A percentile compares a stretch with the other conserved stretches of the same genome.
phyloP scores from a whole-genome alignment of 2,797 vertebrate species.

The Oophaga sylvatica region DNA sequence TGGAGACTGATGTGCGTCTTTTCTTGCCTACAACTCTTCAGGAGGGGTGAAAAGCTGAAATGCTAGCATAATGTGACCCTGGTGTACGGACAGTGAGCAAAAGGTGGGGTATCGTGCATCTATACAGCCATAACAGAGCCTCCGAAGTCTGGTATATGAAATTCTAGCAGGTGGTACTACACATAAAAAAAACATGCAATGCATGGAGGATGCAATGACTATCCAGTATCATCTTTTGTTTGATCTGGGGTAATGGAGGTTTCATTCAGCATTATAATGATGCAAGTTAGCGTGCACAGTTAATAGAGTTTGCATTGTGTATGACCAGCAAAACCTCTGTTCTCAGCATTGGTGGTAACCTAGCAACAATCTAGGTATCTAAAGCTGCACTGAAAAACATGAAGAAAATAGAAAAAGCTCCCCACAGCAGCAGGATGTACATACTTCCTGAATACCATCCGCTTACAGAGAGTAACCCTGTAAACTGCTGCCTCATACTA shows the following conservation, averaged over 20 bases:
- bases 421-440: slow-evolving; percentile 79
- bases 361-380: slow-evolving; percentile 48
- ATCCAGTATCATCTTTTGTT: not conserved
- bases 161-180: not conserved
- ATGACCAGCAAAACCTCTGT: not conserved
- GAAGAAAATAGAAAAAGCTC: slow-evolving; percentile 55
- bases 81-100: too few species aligned
- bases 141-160: not conserved
- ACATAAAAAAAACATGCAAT: not conserved
- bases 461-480: slow-evolving; percentile 61
- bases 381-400: slow-evolving; percentile 42
- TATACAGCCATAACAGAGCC: too few species aligned
- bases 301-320: slow-evolving; percentile 18
- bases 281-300: not conserved
- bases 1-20: too few species aligned
- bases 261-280: not conserved
- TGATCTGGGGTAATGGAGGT: not conserved
- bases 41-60: too few species aligned
- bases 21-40: too few species aligned
- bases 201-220: not conserved
- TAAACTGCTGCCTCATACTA: slow-evolving; percentile 86
- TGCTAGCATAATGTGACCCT: too few species aligned
- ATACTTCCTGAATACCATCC: slow-evolving; percentile 79
- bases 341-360: slow-evolving; percentile 33
- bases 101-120: too few species aligned